Evolutionary conservation across 2,113 vertebrate genomes (phyloP), one percentile per base, ranked within the genome.

Genomic region (Ellobius talpinus): DNA sequence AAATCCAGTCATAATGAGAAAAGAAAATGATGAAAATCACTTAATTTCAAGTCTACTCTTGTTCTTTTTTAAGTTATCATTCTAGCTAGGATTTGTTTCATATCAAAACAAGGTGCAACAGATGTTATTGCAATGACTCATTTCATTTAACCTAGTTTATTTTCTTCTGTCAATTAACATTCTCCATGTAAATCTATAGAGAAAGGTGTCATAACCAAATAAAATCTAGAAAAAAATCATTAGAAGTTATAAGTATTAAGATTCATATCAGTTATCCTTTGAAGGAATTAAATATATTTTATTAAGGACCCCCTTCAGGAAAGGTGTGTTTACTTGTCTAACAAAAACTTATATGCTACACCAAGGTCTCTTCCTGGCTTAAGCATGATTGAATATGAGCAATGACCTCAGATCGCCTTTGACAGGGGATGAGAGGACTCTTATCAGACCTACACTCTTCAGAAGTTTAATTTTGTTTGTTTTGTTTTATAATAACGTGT

Each of bases 71-170:
- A 58, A 58, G 79, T 79, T 81, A 94, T 12, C 1, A 6, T 65
- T 91, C 29, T 31, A 55, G 5, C 1, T 21, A 19, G 96, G 26
- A 84, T 93, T 95, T 84, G 36, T 94, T 95, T 84, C 58, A 81
- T 82, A 87, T 52, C 29, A 93, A 82, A 96, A 73, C 87, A 76
- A 50, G 13, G 19, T 39, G 1, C 5, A 2, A 36, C 29, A 95
- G 39, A 73, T 91, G 19, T 82, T 89, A 91, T 42, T 96, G 12
- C 21, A 52, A 19, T 73, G 73, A 77, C 6, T 66, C 33, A 95
- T 74, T 87, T 36, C 23, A 73, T 89, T 94, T 91, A 42, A 4
- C 33, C 65, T 52, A 90, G 50, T 24, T 94, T 66, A 91, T 82
- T 85, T 90, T 89, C 31, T 86, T 76, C 23, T 94, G 10, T 68